A percentile compares a stretch with the other conserved stretches of the same genome.
phyloP scores from a whole-genome alignment of 2,113 vertebrate species.

The Numenius arquata region DNA sequence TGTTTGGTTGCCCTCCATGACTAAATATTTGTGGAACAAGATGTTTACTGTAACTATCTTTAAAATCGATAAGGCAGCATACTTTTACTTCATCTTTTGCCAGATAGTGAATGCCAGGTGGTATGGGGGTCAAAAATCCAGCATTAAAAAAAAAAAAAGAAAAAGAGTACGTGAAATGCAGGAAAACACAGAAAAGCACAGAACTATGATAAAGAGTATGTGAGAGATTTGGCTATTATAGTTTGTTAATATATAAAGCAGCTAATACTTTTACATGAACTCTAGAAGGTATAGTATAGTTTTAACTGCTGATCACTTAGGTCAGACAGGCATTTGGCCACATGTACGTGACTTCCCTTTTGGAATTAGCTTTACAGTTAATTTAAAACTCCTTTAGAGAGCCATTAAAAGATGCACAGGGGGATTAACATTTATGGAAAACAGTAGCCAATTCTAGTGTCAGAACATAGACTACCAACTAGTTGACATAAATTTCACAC shows the following conservation, averaged over 20 bases:
- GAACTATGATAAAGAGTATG: conserved; percentile 25
- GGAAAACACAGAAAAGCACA: conserved; percentile 41
- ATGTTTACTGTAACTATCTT: conserved; percentile 63
- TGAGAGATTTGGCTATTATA: conserved; percentile 39
- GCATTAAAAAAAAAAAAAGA: not conserved
- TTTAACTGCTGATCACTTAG: conserved; percentile 28
- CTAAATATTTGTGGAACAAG: conserved; percentile 73
- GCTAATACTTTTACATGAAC: conserved; percentile 54
- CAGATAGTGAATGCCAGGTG: conserved; percentile 54
- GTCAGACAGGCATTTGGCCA: not conserved
- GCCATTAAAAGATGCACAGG: conserved; percentile 28
- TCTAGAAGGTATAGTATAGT: conserved; percentile 35
- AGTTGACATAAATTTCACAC: not conserved
- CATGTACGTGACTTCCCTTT: conserved; percentile 16
- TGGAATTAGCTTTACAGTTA: conserved; percentile 50
- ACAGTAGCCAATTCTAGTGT: conserved; percentile 46
- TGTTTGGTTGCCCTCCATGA: conserved; percentile 64
- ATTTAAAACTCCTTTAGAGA: conserved; percentile 50
- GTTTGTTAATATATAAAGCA: conserved; percentile 51
- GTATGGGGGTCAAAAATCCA: conserved; percentile 46
- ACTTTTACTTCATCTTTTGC: conserved; percentile 66
- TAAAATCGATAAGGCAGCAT: conserved; percentile 58
- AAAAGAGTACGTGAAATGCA: not conserved
- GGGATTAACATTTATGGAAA: conserved; percentile 14
- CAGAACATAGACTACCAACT: not conserved